Evolutionary conservation across 2,113 vertebrate genomes (phyloP), one percentile per base, ranked within the genome.

Genomic region (Nannobrachium achirus): DNA sequence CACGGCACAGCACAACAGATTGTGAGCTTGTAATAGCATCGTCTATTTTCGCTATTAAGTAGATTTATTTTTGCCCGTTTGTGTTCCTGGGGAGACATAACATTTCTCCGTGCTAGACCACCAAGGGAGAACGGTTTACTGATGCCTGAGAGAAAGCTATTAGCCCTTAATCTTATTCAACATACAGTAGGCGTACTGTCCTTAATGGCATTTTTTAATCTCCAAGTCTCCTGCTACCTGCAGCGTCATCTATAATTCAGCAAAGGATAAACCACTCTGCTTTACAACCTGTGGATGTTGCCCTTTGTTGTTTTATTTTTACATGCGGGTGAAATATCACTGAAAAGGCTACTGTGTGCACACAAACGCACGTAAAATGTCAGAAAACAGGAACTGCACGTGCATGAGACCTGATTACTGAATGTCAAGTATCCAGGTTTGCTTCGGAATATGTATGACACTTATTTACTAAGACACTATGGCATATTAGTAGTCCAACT

Each of bases 81-180:
- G 20, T 1, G 20, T 33, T 5, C 25, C 25, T 3, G 25, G 25
- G 25, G 25, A 33, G 25, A 33, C 25, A 33, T 33, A 41, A 66
- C 73, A 60, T 41, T 57, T 25, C 48, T 44, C 18, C 20, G 45
- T 16, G 6, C n/a, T 10, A 3, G 8, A 48, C 13, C 7, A 11
- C 61, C 56, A 19, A 38, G 51, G 11, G 10, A 48, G 74, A 71
- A 58, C 25, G 46, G 49, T 46, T 60, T 9, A 50, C 48, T 45
- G 52, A 45, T 55, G 55, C 46, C 8, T 59, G 60, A 70, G 59
- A 64, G 60, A 73, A 74, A 46, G 63, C 65, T 66, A 80, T 74
- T 74, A 80, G 45, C 66, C 39, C 66, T 70, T 80, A 81, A 88
- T 86, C 82, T 74, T 76, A 20, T 73, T 82, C 75, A 40, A 38